phyloP scores from a whole-genome alignment of 92 coral and sea anemone species.

The Pocillopora grandis region DNA sequence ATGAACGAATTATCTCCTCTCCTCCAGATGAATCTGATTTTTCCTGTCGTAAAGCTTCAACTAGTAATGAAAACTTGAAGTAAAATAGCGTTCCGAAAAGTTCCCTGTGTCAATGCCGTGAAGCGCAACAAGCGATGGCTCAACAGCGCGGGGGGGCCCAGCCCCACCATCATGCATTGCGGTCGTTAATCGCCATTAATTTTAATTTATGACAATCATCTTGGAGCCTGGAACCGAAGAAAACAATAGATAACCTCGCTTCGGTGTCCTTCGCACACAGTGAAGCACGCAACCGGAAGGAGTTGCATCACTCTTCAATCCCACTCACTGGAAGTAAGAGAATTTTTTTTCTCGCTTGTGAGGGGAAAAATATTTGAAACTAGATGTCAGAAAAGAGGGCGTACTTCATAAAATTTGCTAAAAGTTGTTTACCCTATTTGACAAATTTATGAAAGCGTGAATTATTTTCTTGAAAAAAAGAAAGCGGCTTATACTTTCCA shows the following conservation, averaged over 20 bases:
- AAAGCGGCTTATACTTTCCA: not conserved
- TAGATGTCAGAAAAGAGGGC: not conserved
- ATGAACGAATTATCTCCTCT: slow-evolving; percentile 59
- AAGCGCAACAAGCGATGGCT: slow-evolving; percentile 99
- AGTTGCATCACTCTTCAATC: slow-evolving; percentile 3
- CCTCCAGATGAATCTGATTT: slow-evolving; percentile 57
- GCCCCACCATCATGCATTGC: slow-evolving; percentile 97
- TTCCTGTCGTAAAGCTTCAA: slow-evolving; percentile 74
- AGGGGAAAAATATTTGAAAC: not conserved
- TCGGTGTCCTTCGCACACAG: not conserved
- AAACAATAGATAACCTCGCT: slow-evolving; percentile 84
- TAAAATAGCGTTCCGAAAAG: slow-evolving; percentile 95
- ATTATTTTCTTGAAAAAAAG: not conserved
- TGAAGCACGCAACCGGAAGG: slow-evolving; percentile 22
- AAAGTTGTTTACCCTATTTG: not conserved
- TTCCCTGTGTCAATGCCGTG: slow-evolving; percentile 99
- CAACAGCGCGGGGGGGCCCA: slow-evolving; percentile 99
- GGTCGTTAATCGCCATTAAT: slow-evolving; percentile 64
- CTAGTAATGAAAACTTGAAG: slow-evolving; percentile 83
- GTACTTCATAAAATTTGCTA: not conserved
- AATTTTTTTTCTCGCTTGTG: not conserved
- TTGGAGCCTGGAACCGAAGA: slow-evolving; percentile 50
- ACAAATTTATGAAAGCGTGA: not conserved
- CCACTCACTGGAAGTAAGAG: slow-evolving; percentile 14
- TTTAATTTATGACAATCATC: slow-evolving; percentile 68